phyloP scores from a whole-genome alignment of 2,888 invertebrate genomes.

The Epiperipatus broadwayi region DNA sequence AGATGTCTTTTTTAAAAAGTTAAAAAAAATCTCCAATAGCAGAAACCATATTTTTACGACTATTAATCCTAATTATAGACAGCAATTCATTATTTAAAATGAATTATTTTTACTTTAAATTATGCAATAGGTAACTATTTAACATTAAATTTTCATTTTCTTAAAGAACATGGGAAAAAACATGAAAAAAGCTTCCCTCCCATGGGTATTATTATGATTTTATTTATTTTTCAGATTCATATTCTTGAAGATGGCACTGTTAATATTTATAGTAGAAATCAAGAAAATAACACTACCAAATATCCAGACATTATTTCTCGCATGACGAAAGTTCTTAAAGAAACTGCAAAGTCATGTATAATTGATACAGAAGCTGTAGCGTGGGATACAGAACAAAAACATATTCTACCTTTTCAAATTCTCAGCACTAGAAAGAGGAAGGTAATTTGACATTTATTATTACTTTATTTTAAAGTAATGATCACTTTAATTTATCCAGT shows the following conservation, averaged over 20 bases:
- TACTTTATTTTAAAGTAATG: neutral
- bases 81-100: no score
- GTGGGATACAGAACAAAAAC: slow-evolving; percentile 65
- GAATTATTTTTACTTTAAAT: no score
- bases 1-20: no score
- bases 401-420: slow-evolving; percentile 87
- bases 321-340: slow-evolving; percentile 29
- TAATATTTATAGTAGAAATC: slow-evolving; percentile 80
- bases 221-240: slow-evolving; percentile 42
- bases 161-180: slow-evolving; percentile 7
- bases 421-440: slow-evolving; percentile 87
- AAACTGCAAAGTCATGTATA: slow-evolving; percentile 54
- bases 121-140: no score
- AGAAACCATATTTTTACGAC: no score
- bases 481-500: slow-evolving; percentile 1
- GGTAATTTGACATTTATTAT: slow-evolving; percentile 33
- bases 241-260: slow-evolving; percentile 44
- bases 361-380: slow-evolving; percentile 94
- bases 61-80: no score
- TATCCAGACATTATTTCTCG: slow-evolving; percentile 79
- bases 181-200: no score
- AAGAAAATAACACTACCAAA: slow-evolving; percentile 78
- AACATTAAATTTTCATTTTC: neutral
- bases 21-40: no score
- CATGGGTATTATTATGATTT: neutral